Evolutionary conservation across 2,888 invertebrate species (phyloP), one percentile per base, ranked within the genome.

Genomic region (Chesias legatella): DNA sequence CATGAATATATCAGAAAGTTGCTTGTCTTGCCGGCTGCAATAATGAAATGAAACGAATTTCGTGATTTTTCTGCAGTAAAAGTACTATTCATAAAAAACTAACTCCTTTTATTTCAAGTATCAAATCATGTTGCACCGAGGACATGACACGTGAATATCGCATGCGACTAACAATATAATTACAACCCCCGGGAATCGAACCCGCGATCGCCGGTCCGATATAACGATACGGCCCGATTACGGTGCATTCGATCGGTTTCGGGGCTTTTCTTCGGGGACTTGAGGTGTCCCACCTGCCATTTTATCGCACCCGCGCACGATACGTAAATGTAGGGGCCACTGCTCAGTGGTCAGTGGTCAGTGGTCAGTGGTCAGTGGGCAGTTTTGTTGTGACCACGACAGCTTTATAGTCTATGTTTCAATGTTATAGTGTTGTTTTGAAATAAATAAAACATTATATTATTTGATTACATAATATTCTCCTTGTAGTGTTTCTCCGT

Each of bases 131-230:
- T 33, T 3, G 3, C 25, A 30, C 58, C 25, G 6, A 20, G 17
- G 56, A 68, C 58, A 70, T 73, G 71, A 78, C 82, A 80, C 75
- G 70, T 78, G 72, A 67, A 72, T 82, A 83, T 86, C 68, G 86
- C 86, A 86, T 84, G 86, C 76, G 65, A 79, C 81, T 84, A 86
- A 86, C 86, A 86, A 84, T 85, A 82, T 86, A 86, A 85, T 86
- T 85, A 82, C 82, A 68, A 68, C 82, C 76, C 79, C 51, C 76
- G 86, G 85, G 86, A 85, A 86, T 85, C 86, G 86, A 86, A 86
- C 82, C 64, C 59, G 63, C 64, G 86, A 85, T 84, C 78, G 73
- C 43, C 53, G 61, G 60, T 30, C 69, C 67, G 83, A 83, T 83
- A 83, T 60, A 30, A 68, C 67, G 83, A 83, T 83, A 83, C 60